Evolutionary conservation across 2,797 vertebrate genomes (phyloP).

Genomic region (Thalassophryne amazonica): DNA sequence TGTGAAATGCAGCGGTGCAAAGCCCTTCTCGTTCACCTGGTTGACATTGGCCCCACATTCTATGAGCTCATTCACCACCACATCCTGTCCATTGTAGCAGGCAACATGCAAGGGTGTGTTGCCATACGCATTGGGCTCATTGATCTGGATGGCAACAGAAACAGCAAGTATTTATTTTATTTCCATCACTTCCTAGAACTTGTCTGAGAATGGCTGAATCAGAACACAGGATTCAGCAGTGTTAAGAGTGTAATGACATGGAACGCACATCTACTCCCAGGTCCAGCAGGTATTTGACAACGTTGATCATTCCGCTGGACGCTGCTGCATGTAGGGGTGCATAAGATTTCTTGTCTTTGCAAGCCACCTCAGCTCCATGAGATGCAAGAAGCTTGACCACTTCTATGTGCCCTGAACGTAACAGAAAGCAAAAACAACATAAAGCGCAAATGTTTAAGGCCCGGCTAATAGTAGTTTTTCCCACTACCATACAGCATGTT

Average conservation of each 20-base stretch:
- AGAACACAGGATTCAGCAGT: neutral
- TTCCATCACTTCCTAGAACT: neutral
- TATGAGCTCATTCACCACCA: conserved; percentile 96
- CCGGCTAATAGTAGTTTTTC: too few species aligned
- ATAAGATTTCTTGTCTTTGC: conserved; percentile 97
- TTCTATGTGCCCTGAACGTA: conserved; percentile 92
- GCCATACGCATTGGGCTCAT: conserved; percentile 95
- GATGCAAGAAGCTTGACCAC: conserved; percentile 94
- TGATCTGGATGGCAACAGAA: conserved; percentile 79
- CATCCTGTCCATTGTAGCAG: conserved; percentile 97
- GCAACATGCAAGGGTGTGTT: conserved; percentile 97
- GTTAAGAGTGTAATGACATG: neutral
- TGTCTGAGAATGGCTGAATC: too few species aligned
- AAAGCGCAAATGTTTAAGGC: too few species aligned
- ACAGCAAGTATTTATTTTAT: neutral
- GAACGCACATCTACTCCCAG: conserved; percentile 93
- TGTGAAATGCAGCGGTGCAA: conserved; percentile 94
- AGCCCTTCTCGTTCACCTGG: conserved; percentile 95
- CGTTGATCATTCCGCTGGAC: conserved; percentile 96
- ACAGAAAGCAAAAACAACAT: conserved; percentile 1
- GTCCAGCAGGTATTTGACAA: conserved; percentile 96
- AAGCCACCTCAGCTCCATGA: conserved; percentile 93
- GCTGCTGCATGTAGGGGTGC: conserved; percentile 95
- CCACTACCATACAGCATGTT: too few species aligned
- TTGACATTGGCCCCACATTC: conserved; percentile 95